Conservation (phyloP, 2,113 vertebrate species). For the Cryptotis parvus region DNA sequence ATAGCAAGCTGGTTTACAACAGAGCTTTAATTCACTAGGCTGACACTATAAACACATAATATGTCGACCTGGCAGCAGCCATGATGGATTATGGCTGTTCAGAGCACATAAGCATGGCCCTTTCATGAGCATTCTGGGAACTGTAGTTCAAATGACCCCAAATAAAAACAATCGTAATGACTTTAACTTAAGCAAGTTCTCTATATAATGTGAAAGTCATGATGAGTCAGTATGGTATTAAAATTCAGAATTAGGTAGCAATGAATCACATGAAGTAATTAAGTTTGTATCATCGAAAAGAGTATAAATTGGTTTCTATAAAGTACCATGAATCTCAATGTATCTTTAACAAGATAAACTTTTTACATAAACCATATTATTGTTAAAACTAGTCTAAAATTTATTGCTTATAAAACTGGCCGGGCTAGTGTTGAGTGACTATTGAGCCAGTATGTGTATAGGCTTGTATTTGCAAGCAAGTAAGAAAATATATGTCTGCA, state of each 20-base stretch:
- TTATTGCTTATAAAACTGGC: constrained; percentile 68
- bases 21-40: constrained; percentile 86
- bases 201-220: constrained; percentile 76
- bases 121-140: constrained; percentile 85
- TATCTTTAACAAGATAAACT: constrained; percentile 68
- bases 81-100: constrained; percentile 84
- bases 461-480: background rate
- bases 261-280: constrained; percentile 60
- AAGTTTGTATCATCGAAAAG: constrained; percentile 61
- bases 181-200: constrained; percentile 77
- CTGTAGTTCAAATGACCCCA: constrained; percentile 79
- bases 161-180: constrained; percentile 79
- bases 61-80: constrained; percentile 79
- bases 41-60: constrained; percentile 86
- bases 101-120: constrained; percentile 79
- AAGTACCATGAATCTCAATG: constrained; percentile 46
- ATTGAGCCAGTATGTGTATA: constrained; percentile 37
- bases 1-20: constrained; percentile 82
- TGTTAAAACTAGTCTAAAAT: constrained; percentile 69
- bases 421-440: constrained; percentile 47
- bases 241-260: constrained; percentile 63
- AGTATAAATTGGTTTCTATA: constrained; percentile 43
- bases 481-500: too few relatives aligned
- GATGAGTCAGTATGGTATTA: constrained; percentile 69
- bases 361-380: constrained; percentile 71